A percentile compares a stretch with the other conserved stretches of the same genome.
Conservation (phyloP, 2,888 invertebrate genomes). For the Malthinus seriepunctatus region DNA sequence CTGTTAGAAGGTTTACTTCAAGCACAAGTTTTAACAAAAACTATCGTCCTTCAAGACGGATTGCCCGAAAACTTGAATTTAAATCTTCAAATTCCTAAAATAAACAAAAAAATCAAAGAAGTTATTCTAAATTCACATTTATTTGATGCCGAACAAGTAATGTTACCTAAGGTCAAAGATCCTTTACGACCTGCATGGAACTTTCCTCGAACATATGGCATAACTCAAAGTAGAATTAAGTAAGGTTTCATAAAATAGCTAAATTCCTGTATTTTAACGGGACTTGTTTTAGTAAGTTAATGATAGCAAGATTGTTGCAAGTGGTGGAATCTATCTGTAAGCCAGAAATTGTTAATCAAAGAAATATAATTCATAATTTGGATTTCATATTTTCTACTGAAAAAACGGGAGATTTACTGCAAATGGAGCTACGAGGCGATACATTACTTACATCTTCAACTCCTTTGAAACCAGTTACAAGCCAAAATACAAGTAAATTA, state of each 20-base stretch:
- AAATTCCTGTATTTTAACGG: slow-evolving; percentile 13
- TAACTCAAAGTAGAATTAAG: slow-evolving; percentile 71
- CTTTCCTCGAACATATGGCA: slow-evolving; percentile 75
- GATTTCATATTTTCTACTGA: slow-evolving; percentile 62
- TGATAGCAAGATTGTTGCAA: slow-evolving; percentile 67
- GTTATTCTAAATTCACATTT: slow-evolving; percentile 68
- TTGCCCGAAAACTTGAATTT: slow-evolving; percentile 65
- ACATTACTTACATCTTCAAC: slow-evolving; percentile 67
- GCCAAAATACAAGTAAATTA: slow-evolving; percentile 58
- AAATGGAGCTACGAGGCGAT: slow-evolving; percentile 68
- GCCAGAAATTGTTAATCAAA: slow-evolving; percentile 58
- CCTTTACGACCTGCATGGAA: slow-evolving; percentile 70
- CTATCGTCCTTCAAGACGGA: slow-evolving; percentile 64
- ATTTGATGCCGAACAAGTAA: slow-evolving; percentile 79
- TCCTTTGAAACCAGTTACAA: slow-evolving; percentile 60
- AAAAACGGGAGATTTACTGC: slow-evolving; percentile 64
- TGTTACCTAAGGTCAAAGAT: slow-evolving; percentile 74
- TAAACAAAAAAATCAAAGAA: slow-evolving; percentile 60
- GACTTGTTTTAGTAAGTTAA: slow-evolving; percentile 61
- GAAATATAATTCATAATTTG: slow-evolving; percentile 64
- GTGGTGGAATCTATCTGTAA: slow-evolving; percentile 69
- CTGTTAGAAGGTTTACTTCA: slow-evolving; percentile 75
- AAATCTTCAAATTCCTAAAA: slow-evolving; percentile 45
- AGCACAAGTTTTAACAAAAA: slow-evolving; percentile 81
- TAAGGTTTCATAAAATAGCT: slow-evolving; percentile 52